These are phyloP conservation scores for Argyrosomus japonicus DNA, from an alignment of 2,113 vertebrate species.

Conservation along the genomic window DNA sequence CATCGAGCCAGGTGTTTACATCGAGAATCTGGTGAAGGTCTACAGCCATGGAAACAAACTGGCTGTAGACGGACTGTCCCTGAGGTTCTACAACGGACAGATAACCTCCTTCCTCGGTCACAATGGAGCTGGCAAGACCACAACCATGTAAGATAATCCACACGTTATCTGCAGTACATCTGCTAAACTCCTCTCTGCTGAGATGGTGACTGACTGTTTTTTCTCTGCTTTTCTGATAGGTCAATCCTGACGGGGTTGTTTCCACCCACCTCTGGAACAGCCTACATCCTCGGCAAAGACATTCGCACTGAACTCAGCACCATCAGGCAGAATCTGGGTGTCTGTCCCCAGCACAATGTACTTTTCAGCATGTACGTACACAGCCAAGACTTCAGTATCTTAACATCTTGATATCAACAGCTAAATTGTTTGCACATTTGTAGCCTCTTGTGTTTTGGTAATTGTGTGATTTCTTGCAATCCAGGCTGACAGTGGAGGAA, in stretches of 20 bases:
- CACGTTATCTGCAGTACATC: not conserved
- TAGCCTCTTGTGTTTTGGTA: not conserved
- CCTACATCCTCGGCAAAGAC: conserved; percentile 96
- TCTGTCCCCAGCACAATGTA: conserved; percentile 98
- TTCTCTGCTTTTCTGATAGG: conserved; percentile 78
- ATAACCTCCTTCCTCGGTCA: conserved; percentile 98
- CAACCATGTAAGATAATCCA: conserved; percentile 92
- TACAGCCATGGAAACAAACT: conserved; percentile 96
- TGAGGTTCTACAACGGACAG: conserved; percentile 97
- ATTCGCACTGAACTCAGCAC: conserved; percentile 92
- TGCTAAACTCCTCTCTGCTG: too few relatives aligned
- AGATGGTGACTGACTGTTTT: not conserved
- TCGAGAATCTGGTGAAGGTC: conserved; percentile 96
- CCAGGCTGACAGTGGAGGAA: conserved; percentile 97
- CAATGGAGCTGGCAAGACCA: conserved; percentile 98
- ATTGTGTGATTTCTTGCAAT: conserved; percentile 9
- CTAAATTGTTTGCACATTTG: too few relatives aligned
- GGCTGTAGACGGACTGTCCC: conserved; percentile 92
- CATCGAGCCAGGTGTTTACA: conserved; percentile 94
- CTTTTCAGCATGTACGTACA: conserved; percentile 94
- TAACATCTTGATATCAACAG: too few relatives aligned
- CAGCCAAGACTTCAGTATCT: too few relatives aligned
- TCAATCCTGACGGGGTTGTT: conserved; percentile 98
- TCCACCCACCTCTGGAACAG: conserved; percentile 96
- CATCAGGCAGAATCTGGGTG: conserved; percentile 94